Conservation (phyloP, 2,113 vertebrate genomes). For the Pholis gunnellus region DNA sequence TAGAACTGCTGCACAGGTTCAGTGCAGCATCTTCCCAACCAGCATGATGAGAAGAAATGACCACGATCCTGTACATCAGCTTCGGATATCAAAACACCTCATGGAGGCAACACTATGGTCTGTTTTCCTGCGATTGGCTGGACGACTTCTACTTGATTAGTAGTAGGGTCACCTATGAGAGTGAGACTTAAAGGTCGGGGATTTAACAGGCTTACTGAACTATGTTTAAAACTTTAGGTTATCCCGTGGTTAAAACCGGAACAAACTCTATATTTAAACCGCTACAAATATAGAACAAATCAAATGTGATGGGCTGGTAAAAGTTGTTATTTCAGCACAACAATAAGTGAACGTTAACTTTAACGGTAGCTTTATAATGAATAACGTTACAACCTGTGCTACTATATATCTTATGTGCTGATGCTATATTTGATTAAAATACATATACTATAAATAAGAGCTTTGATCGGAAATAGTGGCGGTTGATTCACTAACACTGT, state of each 20-base stretch:
- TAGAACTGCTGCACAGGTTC: background rate
- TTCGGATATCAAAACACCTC: background rate
- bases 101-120: background rate
- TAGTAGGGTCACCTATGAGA: constrained; percentile 10
- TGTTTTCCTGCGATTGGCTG: constrained; percentile 6
- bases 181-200: constrained; percentile 49
- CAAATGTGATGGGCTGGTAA: too few relatives aligned
- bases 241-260: constrained; percentile 33
- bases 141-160: background rate
- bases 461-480: too few relatives aligned
- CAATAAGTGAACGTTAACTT: background rate
- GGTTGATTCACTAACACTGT: too few relatives aligned
- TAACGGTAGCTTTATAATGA: too few relatives aligned
- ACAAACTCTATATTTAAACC: constrained; percentile 52
- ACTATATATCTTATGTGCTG: too few relatives aligned
- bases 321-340: background rate
- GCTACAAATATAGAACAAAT: constrained; percentile 19
- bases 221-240: constrained; percentile 72
- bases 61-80: background rate
- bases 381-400: too few relatives aligned
- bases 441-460: too few relatives aligned
- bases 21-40: background rate
- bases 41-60: background rate
- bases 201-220: constrained; percentile 68
- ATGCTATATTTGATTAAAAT: too few relatives aligned